phyloP scores from a whole-genome alignment of 2,888 invertebrate genomes.

The Aleiodes testaceus region DNA sequence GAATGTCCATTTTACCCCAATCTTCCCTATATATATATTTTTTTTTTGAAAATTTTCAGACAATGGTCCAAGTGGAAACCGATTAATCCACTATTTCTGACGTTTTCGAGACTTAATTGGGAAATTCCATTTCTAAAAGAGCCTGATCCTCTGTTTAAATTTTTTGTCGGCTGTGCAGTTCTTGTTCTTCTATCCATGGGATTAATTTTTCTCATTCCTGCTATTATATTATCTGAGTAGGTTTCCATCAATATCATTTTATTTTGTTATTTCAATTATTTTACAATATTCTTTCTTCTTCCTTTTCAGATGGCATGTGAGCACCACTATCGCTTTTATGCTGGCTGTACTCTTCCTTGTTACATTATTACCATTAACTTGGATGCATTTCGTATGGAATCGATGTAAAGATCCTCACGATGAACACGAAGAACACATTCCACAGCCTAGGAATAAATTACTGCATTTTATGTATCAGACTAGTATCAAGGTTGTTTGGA shows the following conservation, averaged over 20 bases:
- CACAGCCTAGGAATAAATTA: slow-evolving; percentile 75
- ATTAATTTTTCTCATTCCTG: slow-evolving; percentile 77
- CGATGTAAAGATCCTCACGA: slow-evolving; percentile 73
- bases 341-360: slow-evolving; percentile 75
- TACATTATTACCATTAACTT: slow-evolving; percentile 79
- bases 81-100: slow-evolving; percentile 78
- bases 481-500: slow-evolving; percentile 76
- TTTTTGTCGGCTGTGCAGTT: slow-evolving; percentile 80
- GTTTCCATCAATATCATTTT: slow-evolving; percentile 52
- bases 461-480: slow-evolving; percentile 77
- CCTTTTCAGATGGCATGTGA: slow-evolving; percentile 70
- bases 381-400: slow-evolving; percentile 85
- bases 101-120: slow-evolving; percentile 78
- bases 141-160: slow-evolving; percentile 89
- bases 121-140: slow-evolving; percentile 84
- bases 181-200: slow-evolving; percentile 76
- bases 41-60: slow-evolving; percentile 74
- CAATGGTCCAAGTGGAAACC: slow-evolving; percentile 79
- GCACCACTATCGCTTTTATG: slow-evolving; percentile 73
- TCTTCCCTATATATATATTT: too few relatives aligned
- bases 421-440: slow-evolving; percentile 73
- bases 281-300: neutral
- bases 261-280: neutral
- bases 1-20: too few relatives aligned
- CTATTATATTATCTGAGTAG: slow-evolving; percentile 76